Base-by-base conservation (phyloP, 1,140 invertebrate species). In the Diplogasteroides magnus region DNA sequence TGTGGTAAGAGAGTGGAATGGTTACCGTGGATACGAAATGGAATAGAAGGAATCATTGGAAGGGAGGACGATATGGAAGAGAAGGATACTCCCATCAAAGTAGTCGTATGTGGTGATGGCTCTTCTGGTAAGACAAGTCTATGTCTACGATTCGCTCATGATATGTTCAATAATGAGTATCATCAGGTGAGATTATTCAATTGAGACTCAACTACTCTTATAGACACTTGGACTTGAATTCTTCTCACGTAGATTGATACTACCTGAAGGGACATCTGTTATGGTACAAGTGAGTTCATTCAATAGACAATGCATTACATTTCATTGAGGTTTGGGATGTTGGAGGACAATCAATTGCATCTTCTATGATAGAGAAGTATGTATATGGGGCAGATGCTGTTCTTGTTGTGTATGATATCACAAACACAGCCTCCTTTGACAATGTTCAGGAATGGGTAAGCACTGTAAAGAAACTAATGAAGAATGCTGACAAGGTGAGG, bases 361-460 rank as follows among this genome's bases (percentile, higher is more conserved):
- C 89, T 14, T 84, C 86, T 59, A 91, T 94, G 90, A 83, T 93
- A n/a, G 87, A 88, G 64, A 92, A 92, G 83, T 93, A 92, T 81
- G 83, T 93, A 28, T 91, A 88, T 83, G 89, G 88, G 69, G 88
- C 89, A 60, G 86, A 92, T 85, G 91, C 92, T 55, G 87, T 93
- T 67, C 78, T 94, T 62, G 85, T 93, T 64, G 89, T 93, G 1
- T 94, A 92, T 84, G 92, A 94, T 80, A 88, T 94, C 2, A 92
- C 91, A 32, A 92, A 90, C 78, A 85, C 86, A 59, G 85, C 87
- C 72, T 92, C 90, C 83, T 93, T 94, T 83, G 90, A 91, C 61
- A 88, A 88, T 73, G 79, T 93, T 3, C 85, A 87, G 25, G 85
- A 88, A 19, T 94, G 92, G 92, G 84, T 91, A 68, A 81, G 84